phyloP scores from a whole-genome alignment of 2,888 invertebrate genomes.

The Dasysyrphus albostriatus region DNA sequence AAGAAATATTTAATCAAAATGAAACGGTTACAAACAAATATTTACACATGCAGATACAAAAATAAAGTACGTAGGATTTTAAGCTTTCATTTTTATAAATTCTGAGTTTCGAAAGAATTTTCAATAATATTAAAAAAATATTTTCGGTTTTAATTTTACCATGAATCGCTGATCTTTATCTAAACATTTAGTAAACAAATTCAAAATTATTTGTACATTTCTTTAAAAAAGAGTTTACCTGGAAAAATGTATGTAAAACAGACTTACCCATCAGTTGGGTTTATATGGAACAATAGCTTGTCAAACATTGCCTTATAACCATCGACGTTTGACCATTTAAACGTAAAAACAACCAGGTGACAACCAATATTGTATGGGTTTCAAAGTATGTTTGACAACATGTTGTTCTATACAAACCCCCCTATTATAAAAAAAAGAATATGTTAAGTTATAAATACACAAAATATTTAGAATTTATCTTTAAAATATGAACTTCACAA shows the following conservation, averaged over 20 bases:
- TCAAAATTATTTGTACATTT: background rate
- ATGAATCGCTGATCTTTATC: background rate
- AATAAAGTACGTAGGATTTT: background rate
- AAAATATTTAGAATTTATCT: no score
- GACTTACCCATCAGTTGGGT: background rate
- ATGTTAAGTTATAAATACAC: background rate
- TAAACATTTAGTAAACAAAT: no score
- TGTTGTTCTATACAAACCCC: no score
- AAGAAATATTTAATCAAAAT: conserved; percentile 1
- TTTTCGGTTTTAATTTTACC: background rate
- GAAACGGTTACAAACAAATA: background rate
- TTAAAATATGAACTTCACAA: no score
- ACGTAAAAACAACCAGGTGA: no score
- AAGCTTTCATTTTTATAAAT: background rate
- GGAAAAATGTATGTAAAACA: background rate
- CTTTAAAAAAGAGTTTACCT: background rate
- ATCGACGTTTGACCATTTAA: no score
- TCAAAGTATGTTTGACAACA: no score
- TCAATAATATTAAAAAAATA: background rate
- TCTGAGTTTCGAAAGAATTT: background rate
- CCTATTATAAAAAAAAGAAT: background rate
- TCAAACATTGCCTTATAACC: no score
- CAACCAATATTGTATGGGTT: no score
- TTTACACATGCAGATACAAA: background rate
- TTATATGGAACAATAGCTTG: no score